Evolutionary conservation across 1,140 invertebrate species (phyloP).

Genomic region (Euura lappo): DNA sequence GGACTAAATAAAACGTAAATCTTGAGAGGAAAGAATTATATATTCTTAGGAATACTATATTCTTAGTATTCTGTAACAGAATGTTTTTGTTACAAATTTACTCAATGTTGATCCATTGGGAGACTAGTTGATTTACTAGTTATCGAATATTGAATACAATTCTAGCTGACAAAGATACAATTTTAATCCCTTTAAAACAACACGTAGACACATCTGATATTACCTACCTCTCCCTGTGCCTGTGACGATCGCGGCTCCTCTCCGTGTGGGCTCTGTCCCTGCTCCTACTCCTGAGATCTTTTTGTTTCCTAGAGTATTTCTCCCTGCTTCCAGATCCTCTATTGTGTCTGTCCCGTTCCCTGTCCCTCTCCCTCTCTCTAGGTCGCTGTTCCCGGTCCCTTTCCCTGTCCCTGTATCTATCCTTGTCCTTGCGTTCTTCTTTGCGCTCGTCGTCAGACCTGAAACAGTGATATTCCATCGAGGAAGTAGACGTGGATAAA

Average conservation of each 20-base stretch:
- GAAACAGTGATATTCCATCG: conserved; percentile 37
- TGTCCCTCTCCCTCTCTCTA: conserved; percentile 44
- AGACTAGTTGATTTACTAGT: no score
- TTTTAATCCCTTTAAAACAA: no score
- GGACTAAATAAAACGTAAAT: no score
- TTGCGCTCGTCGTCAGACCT: conserved; percentile 54
- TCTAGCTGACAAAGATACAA: no score
- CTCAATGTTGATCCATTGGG: no score
- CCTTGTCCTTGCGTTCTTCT: conserved; percentile 40
- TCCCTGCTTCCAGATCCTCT: conserved; percentile 45
- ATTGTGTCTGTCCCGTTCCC: conserved; percentile 44
- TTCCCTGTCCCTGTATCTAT: conserved; percentile 47
- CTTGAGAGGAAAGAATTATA: no score
- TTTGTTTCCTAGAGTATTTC: conserved; percentile 39
- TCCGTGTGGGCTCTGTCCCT: conserved; percentile 51
- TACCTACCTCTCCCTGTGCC: conserved; percentile 48
- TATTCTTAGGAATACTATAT: no score
- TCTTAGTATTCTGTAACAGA: no score
- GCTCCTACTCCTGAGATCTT: conserved; percentile 52
- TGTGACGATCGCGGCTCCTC: conserved; percentile 47
- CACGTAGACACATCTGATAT: conserved; percentile 1
- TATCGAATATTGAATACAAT: no score
- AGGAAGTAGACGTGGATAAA: conserved; percentile 34
- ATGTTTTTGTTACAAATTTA: no score
- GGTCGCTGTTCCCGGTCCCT: conserved; percentile 38